Percentiles rank a stretch among this genome's conserved stretches.
Conservation (phyloP, 2,888 invertebrate genomes). For the Iphiclides podalirius region DNA sequence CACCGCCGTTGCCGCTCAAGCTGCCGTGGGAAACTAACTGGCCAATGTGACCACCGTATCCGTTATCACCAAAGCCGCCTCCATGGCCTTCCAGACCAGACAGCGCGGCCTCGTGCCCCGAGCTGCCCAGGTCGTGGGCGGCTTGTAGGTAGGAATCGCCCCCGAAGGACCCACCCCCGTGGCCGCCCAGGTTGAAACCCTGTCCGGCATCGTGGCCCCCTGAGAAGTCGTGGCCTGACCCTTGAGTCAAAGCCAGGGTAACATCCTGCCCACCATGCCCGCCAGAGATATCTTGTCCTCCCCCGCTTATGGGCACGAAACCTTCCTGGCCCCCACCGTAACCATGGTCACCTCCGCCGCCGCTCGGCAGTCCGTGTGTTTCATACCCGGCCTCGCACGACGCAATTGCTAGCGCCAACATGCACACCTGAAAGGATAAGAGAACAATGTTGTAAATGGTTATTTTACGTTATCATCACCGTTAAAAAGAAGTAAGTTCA, state of each 20-base stretch:
- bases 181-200: conserved; percentile 30
- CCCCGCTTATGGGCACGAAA: conserved; percentile 29
- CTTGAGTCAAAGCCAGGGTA: conserved; percentile 34
- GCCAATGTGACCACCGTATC: conserved; percentile 37
- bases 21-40: conserved; percentile 34
- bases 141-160: conserved; percentile 68
- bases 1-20: conserved; percentile 33
- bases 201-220: conserved; percentile 20
- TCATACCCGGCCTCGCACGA: conserved; percentile 59
- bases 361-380: conserved; percentile 42
- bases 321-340: conserved; percentile 36
- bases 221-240: conserved; percentile 27
- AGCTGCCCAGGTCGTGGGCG: conserved; percentile 53
- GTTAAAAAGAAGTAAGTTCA: no score
- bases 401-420: conserved; percentile 65
- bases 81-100: conserved; percentile 30
- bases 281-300: conserved; percentile 35
- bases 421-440: conserved; percentile 58
- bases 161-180: conserved; percentile 32
- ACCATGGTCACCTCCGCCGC: conserved; percentile 15
- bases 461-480: no score
- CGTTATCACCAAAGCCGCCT: conserved; percentile 33
- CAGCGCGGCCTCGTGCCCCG: conserved; percentile 34
- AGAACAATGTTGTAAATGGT: no score
- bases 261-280: conserved; percentile 40